Base-by-base conservation (phyloP, 2,888 invertebrate genomes). In the Pyrgus malvae region DNA sequence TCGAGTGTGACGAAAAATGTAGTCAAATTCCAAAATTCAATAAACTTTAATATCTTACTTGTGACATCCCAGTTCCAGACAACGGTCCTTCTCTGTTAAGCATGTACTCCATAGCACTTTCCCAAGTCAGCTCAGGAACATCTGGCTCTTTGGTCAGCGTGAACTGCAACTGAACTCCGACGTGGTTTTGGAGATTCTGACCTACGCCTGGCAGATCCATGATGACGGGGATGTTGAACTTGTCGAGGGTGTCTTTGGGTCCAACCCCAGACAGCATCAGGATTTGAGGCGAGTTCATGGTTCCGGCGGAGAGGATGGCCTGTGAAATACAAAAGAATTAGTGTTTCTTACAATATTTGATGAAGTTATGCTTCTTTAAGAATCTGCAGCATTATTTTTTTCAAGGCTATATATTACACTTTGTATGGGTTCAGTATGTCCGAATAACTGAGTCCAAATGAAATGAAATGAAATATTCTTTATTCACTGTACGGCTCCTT, bases 201-300 rank as follows among this genome's bases (percentile, higher is more conserved):
- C 94, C 94, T 0, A 94, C 94, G 0, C 94, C 94, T 0, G 93
- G 93, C 14, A 94, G 76, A 58, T 94, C 91, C 58, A 92, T 91
- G 19, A 93, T 82, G 7, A 92, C 87, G 3, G 91, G 91, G 21
- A 94, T 92, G 50, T 92, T 92, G 55, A 92, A 91, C 53, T 87
- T 84, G 38, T 90, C 78, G 1, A 94, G 76, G 40, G 92, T 92
- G 4, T 91, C 86, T 64, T 87, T 91, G 0, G 94, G 93, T 0
- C 94, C 94, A 5, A 94, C 89, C 7, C 94, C 94, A 0, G 94
- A 94, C 2, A 93, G 87, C 2, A 94, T 70, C 2, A 94, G 84
- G 8, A 94, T 78, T 78, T 94, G 93, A 0, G 94, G 94, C 0
- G 94, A 92, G 74, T 94, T 94, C 7, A 94, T 72, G 0, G 94